Evolutionary conservation across 2,113 vertebrate species (phyloP).

Genomic region (Sorex araneus): DNA sequence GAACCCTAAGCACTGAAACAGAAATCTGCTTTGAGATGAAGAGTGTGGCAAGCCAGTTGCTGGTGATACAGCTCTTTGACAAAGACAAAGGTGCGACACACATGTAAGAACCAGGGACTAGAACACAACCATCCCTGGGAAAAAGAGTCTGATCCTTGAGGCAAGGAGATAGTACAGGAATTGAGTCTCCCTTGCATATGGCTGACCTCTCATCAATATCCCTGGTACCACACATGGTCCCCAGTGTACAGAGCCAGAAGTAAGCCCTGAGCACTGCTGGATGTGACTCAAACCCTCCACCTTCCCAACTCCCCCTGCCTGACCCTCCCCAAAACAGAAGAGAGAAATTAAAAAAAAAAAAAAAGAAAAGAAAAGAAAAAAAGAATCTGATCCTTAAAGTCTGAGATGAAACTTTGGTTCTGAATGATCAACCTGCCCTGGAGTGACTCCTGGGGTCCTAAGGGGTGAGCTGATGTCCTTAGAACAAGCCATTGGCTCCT

Average conservation of each 20-base stretch:
- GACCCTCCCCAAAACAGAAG: background rate
- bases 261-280: too few species aligned
- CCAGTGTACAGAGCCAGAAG: too few species aligned
- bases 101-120: background rate
- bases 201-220: too few species aligned
- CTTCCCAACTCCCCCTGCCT: too few species aligned
- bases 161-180: too few species aligned
- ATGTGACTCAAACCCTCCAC: too few species aligned
- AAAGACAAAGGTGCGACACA: background rate
- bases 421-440: background rate
- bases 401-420: background rate
- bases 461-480: background rate
- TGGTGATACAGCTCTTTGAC: background rate
- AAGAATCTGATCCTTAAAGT: background rate
- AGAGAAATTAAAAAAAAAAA: background rate
- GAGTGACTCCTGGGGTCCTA: background rate
- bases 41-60: background rate
- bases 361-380: too few species aligned
- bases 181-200: too few species aligned
- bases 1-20: background rate
- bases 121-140: background rate
- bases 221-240: too few species aligned
- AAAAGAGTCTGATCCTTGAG: background rate
- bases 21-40: background rate
- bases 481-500: background rate